Base-by-base conservation (phyloP, 2,888 invertebrate species). In the Aphodius sticticus region DNA sequence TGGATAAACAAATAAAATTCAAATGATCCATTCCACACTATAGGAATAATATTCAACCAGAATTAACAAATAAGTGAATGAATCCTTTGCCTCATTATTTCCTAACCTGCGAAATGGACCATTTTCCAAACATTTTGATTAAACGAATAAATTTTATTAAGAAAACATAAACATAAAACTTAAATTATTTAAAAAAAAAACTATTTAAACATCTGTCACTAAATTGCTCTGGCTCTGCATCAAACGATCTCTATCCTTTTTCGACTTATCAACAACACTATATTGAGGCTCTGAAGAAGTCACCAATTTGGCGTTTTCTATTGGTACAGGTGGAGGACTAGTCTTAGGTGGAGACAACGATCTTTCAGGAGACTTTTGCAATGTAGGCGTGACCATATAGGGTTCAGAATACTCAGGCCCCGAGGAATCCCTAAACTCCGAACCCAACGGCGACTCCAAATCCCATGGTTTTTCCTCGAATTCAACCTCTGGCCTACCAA, bases 401-500 rank as follows among this genome's bases (percentile, higher is more conserved):
- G 81, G 81, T 16, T 77, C 70, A 14, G 78, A 74, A 26, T 81
- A 81, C 38, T 79, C 81, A 0, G 79, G 76, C 9, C 79, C 79
- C 14, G 79, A 76, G 35, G 76, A 77, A 37, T 78, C 78, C n/a
- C 80, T 77, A 69, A 78, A 82, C 16, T 82, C 82, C 7, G 80
- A 79, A 69, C 71, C 78, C 12, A 81, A 80, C 14, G 79, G 77
- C 81, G 90, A 90, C 77, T 93, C 93, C 78, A 95, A 89, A 87
- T 95, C 95, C 94, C 95, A 95, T 81, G 93, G 92, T 89, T 96
- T 96, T 83, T 95, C 94, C 84, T 95, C 95, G 89, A 96, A 96
- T 81, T 95, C 95, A 84, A 94, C 92, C 82, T 94, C 91, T 70
- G 96, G 96, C 86, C 93, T 92, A 78, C 91, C 91, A 81, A 90